These are phyloP conservation scores for Varanus komodoensis DNA, from an alignment of 2,113 vertebrate species.

Conservation along the genomic window DNA sequence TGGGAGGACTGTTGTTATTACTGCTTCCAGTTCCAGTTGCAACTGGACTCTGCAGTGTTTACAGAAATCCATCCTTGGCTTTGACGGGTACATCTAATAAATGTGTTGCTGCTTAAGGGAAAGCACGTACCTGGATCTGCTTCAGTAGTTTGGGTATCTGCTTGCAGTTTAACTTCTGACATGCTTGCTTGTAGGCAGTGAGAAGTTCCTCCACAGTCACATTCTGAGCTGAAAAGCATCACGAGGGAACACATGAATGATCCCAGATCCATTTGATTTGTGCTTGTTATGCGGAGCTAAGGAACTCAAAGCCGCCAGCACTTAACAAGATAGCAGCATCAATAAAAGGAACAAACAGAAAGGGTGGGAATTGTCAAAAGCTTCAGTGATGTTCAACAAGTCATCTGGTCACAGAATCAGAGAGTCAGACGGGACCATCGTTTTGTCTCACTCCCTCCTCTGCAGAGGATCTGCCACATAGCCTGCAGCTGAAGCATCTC, in stretches of 20 bases:
- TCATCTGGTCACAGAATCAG: not conserved
- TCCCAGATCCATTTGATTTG: not conserved
- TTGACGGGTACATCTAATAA: not conserved
- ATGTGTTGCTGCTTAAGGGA: not conserved
- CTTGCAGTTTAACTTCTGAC: slow-evolving; percentile 95
- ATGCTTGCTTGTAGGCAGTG: slow-evolving; percentile 88
- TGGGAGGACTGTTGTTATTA: not conserved
- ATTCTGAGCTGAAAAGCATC: slow-evolving; percentile 86
- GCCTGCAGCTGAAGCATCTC: no score
- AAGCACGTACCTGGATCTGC: slow-evolving; percentile 89
- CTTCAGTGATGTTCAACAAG: not conserved
- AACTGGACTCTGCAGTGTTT: not conserved
- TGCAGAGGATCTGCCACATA: no score
- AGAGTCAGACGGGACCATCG: no score
- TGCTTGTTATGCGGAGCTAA: no score
- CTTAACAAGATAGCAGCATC: not conserved
- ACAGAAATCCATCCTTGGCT: not conserved
- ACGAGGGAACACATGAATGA: fast-evolving
- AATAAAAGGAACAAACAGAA: not conserved
- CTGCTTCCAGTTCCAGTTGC: not conserved
- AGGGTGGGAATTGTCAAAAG: not conserved
- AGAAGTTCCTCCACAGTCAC: slow-evolving; percentile 92
- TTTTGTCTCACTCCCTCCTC: no score
- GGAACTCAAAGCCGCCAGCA: no score
- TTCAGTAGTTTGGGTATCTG: slow-evolving; percentile 92